These are phyloP conservation scores for Ariopsis seemanni DNA, from an alignment of 2,113 vertebrate species.

Conservation along the genomic window DNA sequence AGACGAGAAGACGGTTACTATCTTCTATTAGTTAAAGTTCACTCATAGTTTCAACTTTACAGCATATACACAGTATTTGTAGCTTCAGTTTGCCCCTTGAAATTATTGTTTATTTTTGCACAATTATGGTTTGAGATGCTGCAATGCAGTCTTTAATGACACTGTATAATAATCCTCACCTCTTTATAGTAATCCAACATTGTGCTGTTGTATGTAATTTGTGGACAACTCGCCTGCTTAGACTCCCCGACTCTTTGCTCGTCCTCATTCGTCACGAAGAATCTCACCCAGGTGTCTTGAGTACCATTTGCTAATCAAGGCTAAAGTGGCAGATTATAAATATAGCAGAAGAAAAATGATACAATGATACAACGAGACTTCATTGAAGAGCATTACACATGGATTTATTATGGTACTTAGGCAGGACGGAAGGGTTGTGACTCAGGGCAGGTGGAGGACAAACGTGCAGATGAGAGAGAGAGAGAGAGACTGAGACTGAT, in stretches of 20 bases:
- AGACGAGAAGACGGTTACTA: background rate
- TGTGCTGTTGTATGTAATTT: slow-evolving; percentile 13
- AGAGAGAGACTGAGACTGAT: slow-evolving; percentile 47
- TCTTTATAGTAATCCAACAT: slow-evolving; percentile 19
- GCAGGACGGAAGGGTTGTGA: slow-evolving; percentile 68
- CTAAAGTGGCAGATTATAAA: slow-evolving; percentile 79
- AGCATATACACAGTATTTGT: slow-evolving; percentile 12
- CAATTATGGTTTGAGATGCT: slow-evolving; percentile 7
- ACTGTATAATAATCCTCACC: slow-evolving; percentile 10
- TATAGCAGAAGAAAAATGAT: slow-evolving; percentile 75
- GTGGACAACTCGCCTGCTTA: slow-evolving; percentile 13
- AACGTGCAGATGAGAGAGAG: slow-evolving; percentile 59
- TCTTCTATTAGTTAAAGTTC: slow-evolving; percentile 15
- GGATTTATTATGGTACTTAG: slow-evolving; percentile 79
- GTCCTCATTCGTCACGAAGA: slow-evolving; percentile 59
- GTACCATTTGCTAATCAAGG: slow-evolving; percentile 81
- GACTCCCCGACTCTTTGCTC: background rate
- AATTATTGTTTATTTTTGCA: slow-evolving; percentile 1
- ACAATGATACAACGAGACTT: slow-evolving; percentile 75
- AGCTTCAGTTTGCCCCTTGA: slow-evolving; percentile 9
- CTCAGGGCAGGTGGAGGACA: slow-evolving; percentile 50
- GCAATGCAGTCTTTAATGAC: background rate
- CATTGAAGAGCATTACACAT: slow-evolving; percentile 76
- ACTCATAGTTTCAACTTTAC: slow-evolving; percentile 23
- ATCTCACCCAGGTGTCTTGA: slow-evolving; percentile 64